Conservation (phyloP, 2,888 invertebrate species). For the Pollenia angustigena region DNA sequence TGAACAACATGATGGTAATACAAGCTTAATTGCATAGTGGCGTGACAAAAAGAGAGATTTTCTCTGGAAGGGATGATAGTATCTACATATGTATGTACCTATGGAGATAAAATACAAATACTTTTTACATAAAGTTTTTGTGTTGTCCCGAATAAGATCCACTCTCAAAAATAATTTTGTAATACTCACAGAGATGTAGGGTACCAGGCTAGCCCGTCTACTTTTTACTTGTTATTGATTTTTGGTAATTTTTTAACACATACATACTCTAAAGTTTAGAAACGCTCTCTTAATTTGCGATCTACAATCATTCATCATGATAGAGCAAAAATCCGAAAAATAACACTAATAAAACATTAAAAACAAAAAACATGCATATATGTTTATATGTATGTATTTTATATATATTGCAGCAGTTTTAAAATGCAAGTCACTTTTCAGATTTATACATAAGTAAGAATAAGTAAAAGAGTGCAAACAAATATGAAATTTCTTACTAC, state of each 20-base stretch:
- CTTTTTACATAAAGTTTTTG: too few relatives aligned
- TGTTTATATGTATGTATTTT: too few relatives aligned
- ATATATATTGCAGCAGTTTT: neutral
- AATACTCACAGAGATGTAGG: too few relatives aligned
- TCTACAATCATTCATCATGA: conserved; percentile 20
- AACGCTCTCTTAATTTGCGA: neutral
- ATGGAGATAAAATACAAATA: too few relatives aligned
- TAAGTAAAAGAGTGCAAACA: neutral
- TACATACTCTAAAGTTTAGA: neutral
- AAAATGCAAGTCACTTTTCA: conserved; percentile 18
- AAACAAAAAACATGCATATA: neutral
- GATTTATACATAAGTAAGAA: neutral
- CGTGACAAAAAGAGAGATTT: too few relatives aligned
- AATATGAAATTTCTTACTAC: neutral
- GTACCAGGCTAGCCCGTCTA: too few relatives aligned
- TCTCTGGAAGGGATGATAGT: too few relatives aligned
- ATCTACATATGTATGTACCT: too few relatives aligned
- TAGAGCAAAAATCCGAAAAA: neutral
- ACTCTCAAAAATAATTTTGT: too few relatives aligned
- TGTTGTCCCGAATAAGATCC: neutral
- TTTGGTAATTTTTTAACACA: neutral
- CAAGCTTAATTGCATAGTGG: too few relatives aligned
- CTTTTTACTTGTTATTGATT: neutral
- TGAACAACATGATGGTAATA: too few relatives aligned
- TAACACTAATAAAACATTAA: neutral